These are phyloP conservation scores for Thereva unica DNA, from an alignment of 2,888 invertebrate genomes.

Conservation along the genomic window DNA sequence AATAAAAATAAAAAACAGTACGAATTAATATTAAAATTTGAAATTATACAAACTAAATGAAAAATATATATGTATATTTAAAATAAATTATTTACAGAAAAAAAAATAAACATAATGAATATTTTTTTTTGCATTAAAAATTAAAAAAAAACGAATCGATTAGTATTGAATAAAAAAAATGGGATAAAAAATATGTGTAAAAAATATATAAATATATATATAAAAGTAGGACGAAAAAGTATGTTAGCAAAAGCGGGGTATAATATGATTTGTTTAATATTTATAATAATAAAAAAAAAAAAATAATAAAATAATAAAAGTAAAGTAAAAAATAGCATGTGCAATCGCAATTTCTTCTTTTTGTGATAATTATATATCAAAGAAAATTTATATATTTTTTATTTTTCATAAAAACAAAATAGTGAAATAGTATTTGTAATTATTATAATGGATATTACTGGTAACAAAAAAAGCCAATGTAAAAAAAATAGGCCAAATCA, in stretches of 20 bases:
- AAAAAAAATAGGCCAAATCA: conserved; percentile 47
- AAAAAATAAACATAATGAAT: conserved; percentile 37
- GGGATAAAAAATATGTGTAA: conserved; percentile 28
- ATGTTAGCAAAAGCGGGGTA: conserved; percentile 37
- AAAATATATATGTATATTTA: conserved; percentile 39
- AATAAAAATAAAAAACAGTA: conserved; percentile 33
- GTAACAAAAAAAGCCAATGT: conserved; percentile 24
- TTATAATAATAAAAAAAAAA: conserved; percentile 39
- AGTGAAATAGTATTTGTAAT: background rate
- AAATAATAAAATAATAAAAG: conserved; percentile 41
- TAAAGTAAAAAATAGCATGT: conserved; percentile 45
- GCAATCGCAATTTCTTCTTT: conserved; percentile 48
- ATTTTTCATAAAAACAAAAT: conserved; percentile 20
- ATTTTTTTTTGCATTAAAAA: conserved; percentile 32
- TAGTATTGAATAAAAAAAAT: conserved; percentile 48
- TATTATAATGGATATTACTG: background rate
- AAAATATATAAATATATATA: conserved; percentile 5
- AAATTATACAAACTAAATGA: conserved; percentile 6
- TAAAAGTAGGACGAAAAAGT: conserved; percentile 31
- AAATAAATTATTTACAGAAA: conserved; percentile 39
- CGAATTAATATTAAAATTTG: conserved; percentile 5
- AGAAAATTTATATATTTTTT: conserved; percentile 8
- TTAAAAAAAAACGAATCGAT: conserved; percentile 50
- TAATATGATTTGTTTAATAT: conserved; percentile 29
- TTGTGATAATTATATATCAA: conserved; percentile 36